These are phyloP conservation scores for Solen grandis DNA, from an alignment of 1,140 invertebrate species.

Conservation along the genomic window DNA sequence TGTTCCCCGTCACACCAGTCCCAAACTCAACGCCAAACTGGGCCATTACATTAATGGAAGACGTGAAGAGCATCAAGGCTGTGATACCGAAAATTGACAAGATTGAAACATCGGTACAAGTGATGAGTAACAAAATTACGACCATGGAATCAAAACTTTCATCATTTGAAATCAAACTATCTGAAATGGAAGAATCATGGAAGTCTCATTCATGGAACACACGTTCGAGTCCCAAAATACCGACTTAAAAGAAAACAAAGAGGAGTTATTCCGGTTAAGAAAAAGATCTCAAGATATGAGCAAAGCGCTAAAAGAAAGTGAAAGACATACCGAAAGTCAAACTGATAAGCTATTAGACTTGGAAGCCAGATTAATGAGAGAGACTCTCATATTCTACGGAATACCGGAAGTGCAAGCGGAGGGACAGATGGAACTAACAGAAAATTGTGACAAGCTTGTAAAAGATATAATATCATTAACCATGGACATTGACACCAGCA, in stretches of 20 bases:
- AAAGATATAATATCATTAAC: neutral
- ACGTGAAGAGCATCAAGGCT: neutral
- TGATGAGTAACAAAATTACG: neutral
- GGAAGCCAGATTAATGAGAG: constrained; percentile 16
- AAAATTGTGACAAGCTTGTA: neutral
- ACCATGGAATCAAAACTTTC: neutral
- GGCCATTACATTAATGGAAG: neutral
- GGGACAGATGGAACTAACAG: too few relatives aligned
- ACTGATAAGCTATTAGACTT: too few relatives aligned
- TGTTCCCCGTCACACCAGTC: too few relatives aligned
- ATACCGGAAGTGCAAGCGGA: neutral
- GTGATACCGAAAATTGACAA: constrained; percentile 6
- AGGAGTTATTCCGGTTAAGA: neutral
- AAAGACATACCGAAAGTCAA: neutral
- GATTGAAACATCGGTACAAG: neutral
- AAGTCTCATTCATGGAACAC: neutral
- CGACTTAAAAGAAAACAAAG: neutral
- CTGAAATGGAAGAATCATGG: neutral
- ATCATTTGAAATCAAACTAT: neutral
- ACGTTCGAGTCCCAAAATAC: constrained; percentile 4
- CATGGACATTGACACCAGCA: neutral
- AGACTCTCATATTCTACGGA: too few relatives aligned
- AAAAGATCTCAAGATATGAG: neutral
- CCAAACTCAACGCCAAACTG: neutral
- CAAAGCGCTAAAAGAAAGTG: neutral